Evolutionary conservation across 2,888 invertebrate species (phyloP).

Genomic region (Nomada goodeniana): DNA sequence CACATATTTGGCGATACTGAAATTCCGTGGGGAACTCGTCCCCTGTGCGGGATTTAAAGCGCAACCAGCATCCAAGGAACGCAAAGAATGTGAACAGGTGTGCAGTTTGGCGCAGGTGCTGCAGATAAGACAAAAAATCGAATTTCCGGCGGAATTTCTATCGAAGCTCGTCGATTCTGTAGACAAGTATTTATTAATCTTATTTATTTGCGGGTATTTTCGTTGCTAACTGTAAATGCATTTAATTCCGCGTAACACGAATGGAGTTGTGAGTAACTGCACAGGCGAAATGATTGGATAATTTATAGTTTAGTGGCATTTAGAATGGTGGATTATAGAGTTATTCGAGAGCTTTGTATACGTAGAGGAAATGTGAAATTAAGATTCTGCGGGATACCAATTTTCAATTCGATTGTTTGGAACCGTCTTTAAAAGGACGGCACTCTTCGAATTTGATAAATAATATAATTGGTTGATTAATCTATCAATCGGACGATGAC

Average conservation of each 20-base stretch:
- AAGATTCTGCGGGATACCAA: conserved; percentile 4
- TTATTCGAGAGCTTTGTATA: too few relatives aligned
- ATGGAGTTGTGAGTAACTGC: background rate
- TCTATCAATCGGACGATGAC: conserved; percentile 59
- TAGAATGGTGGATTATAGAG: too few relatives aligned
- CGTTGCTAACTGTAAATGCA: too few relatives aligned
- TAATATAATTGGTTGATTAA: conserved; percentile 57
- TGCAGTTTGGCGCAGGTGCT: background rate
- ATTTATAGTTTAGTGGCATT: too few relatives aligned
- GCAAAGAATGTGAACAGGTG: background rate
- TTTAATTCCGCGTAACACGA: background rate
- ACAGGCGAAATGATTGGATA: too few relatives aligned
- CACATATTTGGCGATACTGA: conserved; percentile 34
- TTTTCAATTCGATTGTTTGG: conserved; percentile 29
- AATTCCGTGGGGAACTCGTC: conserved; percentile 24
- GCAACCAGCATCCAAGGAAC: conserved; percentile 6
- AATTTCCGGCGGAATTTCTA: background rate
- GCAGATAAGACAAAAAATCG: background rate
- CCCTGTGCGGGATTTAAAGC: conserved; percentile 1
- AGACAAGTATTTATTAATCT: too few relatives aligned
- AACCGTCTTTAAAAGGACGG: conserved; percentile 4
- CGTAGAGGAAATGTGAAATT: background rate
- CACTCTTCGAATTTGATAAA: conserved; percentile 57
- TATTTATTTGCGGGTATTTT: too few relatives aligned
- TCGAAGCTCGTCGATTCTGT: background rate